Base-by-base conservation (phyloP, 2,113 vertebrate species). In the Callaeas wilsoni region DNA sequence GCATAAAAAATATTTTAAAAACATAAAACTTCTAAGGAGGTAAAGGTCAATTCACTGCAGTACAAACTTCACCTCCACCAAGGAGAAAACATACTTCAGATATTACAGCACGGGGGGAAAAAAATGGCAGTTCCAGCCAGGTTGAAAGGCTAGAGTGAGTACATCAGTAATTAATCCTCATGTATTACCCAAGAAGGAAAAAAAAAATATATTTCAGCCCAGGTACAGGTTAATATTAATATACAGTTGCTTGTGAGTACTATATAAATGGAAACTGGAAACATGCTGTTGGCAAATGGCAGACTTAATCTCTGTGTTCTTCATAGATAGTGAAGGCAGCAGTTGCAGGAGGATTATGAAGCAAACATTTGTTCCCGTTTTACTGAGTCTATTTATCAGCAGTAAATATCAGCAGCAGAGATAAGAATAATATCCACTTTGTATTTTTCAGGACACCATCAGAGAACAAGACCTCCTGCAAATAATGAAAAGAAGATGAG, bases 401-500 rank as follows among this genome's bases (percentile, higher is more conserved):
- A 92, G 81, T 52, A 93, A 84, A 83, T 92, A 92, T 59, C 82
- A 83, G 52, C 92, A 76, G 59, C 44, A 11, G 39, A 96, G 82
- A 90, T 94, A 93, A 84, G 71, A 81, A 81, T 78, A 62, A 93
- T 39, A 84, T 59, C 73, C 87, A 94, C 71, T 89, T 89, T 64
- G 57, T 87, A 27, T 90, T 92, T 95, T 86, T 76, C 92, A 68
- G 90, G 85, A 90, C 64, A 60, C 56, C 88, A 46, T 68, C 85
- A 71, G 79, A 93, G 90, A 87, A 88, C 70, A 80, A 82, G 76
- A 83, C 83, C 64, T 94, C 84, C 93, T 96, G 85, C 85, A 89
- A 95, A 74, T 74, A 93, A 91, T 39, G 65, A 96, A 47, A 93
- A 94, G 77, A 89, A 93, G 90, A 77, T 90, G 87, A 86, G 69